These are phyloP conservation scores for Diadegma fenestrale DNA, from an alignment of 2,888 invertebrate species.

Conservation along the genomic window DNA sequence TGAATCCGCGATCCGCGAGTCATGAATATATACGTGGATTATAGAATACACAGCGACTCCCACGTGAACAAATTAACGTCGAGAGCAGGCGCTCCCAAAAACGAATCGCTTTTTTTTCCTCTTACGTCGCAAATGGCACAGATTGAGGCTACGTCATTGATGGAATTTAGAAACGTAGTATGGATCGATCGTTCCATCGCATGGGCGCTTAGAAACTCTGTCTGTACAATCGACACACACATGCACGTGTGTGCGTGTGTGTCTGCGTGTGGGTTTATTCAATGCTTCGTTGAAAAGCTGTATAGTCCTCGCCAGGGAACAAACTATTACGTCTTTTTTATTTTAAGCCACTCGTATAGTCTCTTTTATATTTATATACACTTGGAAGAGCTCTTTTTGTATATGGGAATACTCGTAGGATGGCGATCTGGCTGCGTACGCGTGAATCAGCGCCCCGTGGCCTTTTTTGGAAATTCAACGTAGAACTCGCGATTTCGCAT, in stretches of 20 bases:
- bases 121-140: conserved; percentile 48
- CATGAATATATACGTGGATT: conserved; percentile 20
- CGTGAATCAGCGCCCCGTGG: conserved; percentile 49
- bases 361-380: background rate
- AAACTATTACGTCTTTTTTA: conserved; percentile 16
- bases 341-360: conserved; percentile 7
- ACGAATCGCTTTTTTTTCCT: conserved; percentile 26
- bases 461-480: conserved; percentile 64
- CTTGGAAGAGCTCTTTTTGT: conserved; percentile 23
- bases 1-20: no score
- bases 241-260: background rate
- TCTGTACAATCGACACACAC: background rate
- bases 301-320: background rate
- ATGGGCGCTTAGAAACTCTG: conserved; percentile 57
- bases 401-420: conserved; percentile 50
- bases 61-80: conserved; percentile 37
- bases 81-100: conserved; percentile 20
- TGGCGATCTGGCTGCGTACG: conserved; percentile 29
- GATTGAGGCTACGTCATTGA: conserved; percentile 49
- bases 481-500: background rate
- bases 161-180: conserved; percentile 24
- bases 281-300: conserved; percentile 1
- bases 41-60: conserved; percentile 35
- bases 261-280: background rate
- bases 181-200: conserved; percentile 57